These are phyloP conservation scores for Melanerpes formicivorus DNA, from an alignment of 2,113 vertebrate genomes.

Conservation along the genomic window DNA sequence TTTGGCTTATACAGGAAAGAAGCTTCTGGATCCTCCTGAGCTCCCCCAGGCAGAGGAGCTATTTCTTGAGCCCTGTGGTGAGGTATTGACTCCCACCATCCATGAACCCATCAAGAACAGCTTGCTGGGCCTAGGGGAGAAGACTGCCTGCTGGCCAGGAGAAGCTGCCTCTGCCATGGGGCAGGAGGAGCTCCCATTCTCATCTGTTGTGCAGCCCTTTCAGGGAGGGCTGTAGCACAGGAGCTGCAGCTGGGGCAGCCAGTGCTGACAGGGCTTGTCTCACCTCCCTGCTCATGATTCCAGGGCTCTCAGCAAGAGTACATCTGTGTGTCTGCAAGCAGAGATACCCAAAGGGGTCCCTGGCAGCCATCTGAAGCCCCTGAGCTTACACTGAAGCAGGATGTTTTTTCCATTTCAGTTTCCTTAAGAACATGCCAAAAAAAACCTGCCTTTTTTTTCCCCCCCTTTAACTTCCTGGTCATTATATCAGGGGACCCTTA, in stretches of 20 bases:
- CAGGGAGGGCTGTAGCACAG: not conserved
- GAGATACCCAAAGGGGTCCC: not conserved
- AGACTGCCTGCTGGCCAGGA: rapidly evolving
- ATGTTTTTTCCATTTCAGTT: not conserved
- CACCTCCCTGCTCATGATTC: rapidly evolving
- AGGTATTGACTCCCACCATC: not conserved
- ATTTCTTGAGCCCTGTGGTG: not conserved
- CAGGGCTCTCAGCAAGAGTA: not conserved
- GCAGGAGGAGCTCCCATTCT: not conserved
- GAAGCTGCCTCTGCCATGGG: not conserved
- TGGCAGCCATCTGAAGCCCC: not conserved
- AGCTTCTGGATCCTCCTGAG: not conserved
- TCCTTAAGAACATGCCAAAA: not conserved
- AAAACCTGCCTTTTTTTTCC: not conserved
- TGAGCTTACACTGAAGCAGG: not conserved
- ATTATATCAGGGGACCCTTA: not conserved
- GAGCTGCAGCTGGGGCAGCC: not conserved
- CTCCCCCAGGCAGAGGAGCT: not conserved
- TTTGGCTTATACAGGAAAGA: not conserved
- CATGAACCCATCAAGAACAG: not conserved
- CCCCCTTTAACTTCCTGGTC: not conserved
- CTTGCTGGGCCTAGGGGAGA: not conserved
- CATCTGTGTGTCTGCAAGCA: not conserved
- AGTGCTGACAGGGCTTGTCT: not conserved
- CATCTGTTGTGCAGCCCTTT: not conserved